These are phyloP conservation scores for Tribolium madens DNA, from an alignment of 1,140 invertebrate species.

Conservation along the genomic window DNA sequence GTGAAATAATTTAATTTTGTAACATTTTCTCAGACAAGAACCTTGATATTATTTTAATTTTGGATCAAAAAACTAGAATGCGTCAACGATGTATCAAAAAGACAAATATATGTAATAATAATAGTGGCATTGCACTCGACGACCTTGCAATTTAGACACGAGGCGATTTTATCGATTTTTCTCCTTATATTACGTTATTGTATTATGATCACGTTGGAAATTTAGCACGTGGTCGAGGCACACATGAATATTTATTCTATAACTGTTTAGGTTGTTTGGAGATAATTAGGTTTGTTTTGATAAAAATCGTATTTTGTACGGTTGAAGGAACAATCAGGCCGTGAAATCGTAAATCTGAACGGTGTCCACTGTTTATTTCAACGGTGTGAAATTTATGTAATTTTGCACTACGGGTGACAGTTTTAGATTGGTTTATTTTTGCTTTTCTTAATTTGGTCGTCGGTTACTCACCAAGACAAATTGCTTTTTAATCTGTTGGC, in stretches of 20 bases:
- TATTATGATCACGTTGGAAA: not conserved
- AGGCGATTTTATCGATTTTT: not conserved
- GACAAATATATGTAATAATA: not conserved
- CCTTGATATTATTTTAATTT: no score
- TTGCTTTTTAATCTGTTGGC: not conserved
- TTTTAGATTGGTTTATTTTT: not conserved
- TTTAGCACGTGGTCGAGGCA: not conserved
- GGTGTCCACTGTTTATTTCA: not conserved
- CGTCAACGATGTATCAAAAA: not conserved
- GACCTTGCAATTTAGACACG: not conserved
- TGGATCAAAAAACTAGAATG: not conserved
- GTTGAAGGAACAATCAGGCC: not conserved
- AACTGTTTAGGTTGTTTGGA: not conserved
- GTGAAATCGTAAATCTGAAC: slow-evolving; percentile 20
- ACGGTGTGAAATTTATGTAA: not conserved
- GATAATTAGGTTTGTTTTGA: not conserved
- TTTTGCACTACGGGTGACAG: not conserved
- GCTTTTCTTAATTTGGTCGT: no score
- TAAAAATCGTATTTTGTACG: not conserved
- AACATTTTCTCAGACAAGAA: not conserved
- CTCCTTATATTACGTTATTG: not conserved
- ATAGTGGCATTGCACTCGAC: not conserved
- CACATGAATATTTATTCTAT: slow-evolving; percentile 14
- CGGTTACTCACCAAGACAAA: not conserved
- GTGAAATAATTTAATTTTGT: not conserved